phyloP scores from a whole-genome alignment of 2,888 invertebrate genomes.

The Drosophila pseudotakahashii region DNA sequence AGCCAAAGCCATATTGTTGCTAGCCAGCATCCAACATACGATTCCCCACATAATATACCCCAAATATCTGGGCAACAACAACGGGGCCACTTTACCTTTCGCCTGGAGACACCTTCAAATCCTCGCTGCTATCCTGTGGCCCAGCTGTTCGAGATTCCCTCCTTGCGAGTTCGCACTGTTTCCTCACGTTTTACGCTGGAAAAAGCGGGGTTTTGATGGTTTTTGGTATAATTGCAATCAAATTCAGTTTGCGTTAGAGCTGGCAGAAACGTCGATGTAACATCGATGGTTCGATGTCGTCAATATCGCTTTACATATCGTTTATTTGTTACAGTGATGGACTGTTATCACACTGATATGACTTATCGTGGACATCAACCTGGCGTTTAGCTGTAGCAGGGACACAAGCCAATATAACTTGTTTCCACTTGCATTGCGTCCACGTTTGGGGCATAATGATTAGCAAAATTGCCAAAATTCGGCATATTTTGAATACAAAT shows the following conservation, averaged over 20 bases:
- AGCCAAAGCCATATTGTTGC: constrained; percentile 62
- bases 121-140: constrained; percentile 14
- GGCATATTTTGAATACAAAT: too few species aligned
- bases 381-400: fast-evolving
- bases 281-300: background rate
- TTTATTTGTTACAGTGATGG: too few species aligned
- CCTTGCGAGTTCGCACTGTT: background rate
- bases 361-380: background rate
- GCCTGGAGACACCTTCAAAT: constrained; percentile 51
- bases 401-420: background rate
- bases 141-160: constrained; percentile 50
- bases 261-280: background rate
- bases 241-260: constrained; percentile 2
- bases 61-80: background rate
- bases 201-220: constrained; percentile 3
- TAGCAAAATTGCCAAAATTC: too few species aligned
- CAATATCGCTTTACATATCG: background rate
- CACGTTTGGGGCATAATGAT: too few species aligned
- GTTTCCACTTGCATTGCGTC: background rate
- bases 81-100: constrained; percentile 54
- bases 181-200: constrained; percentile 6
- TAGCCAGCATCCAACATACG: constrained; percentile 30
- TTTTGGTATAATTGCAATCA: constrained; percentile 17
- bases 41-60: background rate
- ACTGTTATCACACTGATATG: background rate